Conservation (phyloP, 2,113 vertebrate species). For the Chaetodon auriga region DNA sequence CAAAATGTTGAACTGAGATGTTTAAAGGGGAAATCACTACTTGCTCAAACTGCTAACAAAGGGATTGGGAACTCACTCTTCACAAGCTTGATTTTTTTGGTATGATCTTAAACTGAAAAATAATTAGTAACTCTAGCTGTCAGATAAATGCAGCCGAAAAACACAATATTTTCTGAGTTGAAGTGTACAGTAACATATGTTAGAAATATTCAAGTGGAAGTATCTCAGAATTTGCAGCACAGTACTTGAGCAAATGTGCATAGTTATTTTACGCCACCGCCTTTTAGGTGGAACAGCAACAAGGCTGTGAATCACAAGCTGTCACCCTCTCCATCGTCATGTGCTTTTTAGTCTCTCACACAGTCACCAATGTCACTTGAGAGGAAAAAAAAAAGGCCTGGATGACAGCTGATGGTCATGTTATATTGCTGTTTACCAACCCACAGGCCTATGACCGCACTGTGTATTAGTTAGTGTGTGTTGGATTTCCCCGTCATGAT, state of each 20-base stretch:
- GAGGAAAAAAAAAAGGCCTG: not conserved
- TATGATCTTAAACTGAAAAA: not conserved
- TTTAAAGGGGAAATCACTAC: too few species aligned
- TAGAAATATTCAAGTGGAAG: not conserved
- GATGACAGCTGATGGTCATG: slow-evolving; percentile 63
- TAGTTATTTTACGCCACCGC: not conserved
- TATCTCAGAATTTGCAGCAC: not conserved
- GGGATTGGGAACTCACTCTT: not conserved
- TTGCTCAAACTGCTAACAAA: not conserved
- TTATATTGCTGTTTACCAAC: slow-evolving; percentile 48
- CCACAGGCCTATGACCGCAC: slow-evolving; percentile 16
- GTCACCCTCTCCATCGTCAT: slow-evolving; percentile 47
- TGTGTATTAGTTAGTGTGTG: not conserved
- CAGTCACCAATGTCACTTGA: slow-evolving; percentile 34
- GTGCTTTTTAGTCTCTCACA: slow-evolving; percentile 52
- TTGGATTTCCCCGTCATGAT: slow-evolving; percentile 1
- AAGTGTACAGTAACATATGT: not conserved
- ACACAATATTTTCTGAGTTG: not conserved
- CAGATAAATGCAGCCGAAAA: not conserved
- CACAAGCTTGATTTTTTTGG: not conserved
- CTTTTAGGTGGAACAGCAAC: slow-evolving; percentile 6
- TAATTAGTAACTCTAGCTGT: not conserved
- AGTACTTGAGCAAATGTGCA: not conserved
- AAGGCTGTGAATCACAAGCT: slow-evolving; percentile 50
- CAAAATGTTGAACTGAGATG: not conserved